Base-by-base conservation (phyloP, 1,140 invertebrate species). In the Aradophagus sp. region DNA sequence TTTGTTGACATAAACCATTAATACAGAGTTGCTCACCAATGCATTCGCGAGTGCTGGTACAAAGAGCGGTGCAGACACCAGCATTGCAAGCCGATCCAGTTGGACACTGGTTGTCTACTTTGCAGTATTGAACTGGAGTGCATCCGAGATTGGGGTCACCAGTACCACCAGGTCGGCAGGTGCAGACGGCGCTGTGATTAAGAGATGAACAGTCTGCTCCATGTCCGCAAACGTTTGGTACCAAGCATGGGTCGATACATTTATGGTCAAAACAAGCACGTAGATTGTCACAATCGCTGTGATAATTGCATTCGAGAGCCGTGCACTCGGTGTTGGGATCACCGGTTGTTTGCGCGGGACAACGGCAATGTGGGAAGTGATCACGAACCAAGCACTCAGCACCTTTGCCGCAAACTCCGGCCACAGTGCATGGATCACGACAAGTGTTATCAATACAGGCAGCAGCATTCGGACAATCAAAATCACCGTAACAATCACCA, bases 81-180 rank as follows among this genome's bases (percentile, higher is more conserved):
- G 91, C 91, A 16, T 91, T 89, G 74, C 94, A 96, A 73, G 91
- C 90, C 5, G 93, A 92, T 23, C 93, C 92, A 4, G 92, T 88
- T 5, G 93, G 89, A 77, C 94, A 96, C 73, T 94, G 92, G 13
- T 83, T 88, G 47, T 95, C 92, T 67, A 84, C 82, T 36, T 89
- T 90, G 78, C 94, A 96, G 73, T 93, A 93, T 66, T 94, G 92
- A 23, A 95, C 86, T 2, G 89, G 87, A 26, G 93, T 90, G 77
- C 94, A 95, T 6, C 93, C 93, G 19, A 95, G 85, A 50, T 92
- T 90, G 11, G 95, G 92, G 85, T 96, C 93, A 36, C 95, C 95
- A 6, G 93, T 95, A 52, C 89, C 92, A 12, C 94, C 95, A 11
- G 92, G 86, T 76, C 90, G 85, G 79, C 95, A 97, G 4, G 89